These are phyloP conservation scores for Iphiclides podalirius DNA, from an alignment of 2,888 invertebrate genomes.

Conservation along the genomic window DNA sequence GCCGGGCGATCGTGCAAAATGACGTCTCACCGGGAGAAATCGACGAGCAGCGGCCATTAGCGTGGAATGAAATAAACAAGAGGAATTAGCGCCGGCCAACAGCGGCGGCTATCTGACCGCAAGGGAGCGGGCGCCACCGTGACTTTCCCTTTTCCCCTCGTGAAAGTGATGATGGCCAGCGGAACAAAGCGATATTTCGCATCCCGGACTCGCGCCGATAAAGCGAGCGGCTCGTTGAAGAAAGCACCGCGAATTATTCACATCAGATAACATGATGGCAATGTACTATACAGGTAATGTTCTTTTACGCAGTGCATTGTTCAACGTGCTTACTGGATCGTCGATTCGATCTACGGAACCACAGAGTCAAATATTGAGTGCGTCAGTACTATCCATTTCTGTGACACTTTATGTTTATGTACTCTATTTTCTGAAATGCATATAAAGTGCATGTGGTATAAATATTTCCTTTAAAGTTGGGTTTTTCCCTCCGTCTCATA, in stretches of 20 bases:
- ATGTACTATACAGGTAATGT: too few relatives aligned
- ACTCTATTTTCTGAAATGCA: too few relatives aligned
- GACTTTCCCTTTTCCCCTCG: slow-evolving; percentile 76
- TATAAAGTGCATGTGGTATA: too few relatives aligned
- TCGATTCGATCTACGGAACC: too few relatives aligned
- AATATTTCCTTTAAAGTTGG: too few relatives aligned
- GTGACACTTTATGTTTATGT: too few relatives aligned
- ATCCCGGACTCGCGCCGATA: slow-evolving; percentile 48
- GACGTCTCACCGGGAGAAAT: too few relatives aligned
- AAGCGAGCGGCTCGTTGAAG: slow-evolving; percentile 2
- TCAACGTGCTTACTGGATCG: not conserved
- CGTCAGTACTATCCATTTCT: too few relatives aligned
- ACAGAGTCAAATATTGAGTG: too few relatives aligned
- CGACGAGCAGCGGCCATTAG: too few relatives aligned
- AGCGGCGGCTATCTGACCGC: slow-evolving; percentile 70
- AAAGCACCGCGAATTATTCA: slow-evolving; percentile 8
- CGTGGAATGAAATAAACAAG: slow-evolving; percentile 67
- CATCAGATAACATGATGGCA: not conserved
- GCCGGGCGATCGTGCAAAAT: slow-evolving; percentile 29
- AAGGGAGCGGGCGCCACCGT: slow-evolving; percentile 69
- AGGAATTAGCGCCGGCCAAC: slow-evolving; percentile 67
- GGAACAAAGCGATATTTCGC: slow-evolving; percentile 59
- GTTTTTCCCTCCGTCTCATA: too few relatives aligned
- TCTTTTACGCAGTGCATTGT: too few relatives aligned
- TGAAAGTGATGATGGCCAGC: slow-evolving; percentile 75